Conservation (phyloP, 1,140 invertebrate species). For the Periplaneta americana region DNA sequence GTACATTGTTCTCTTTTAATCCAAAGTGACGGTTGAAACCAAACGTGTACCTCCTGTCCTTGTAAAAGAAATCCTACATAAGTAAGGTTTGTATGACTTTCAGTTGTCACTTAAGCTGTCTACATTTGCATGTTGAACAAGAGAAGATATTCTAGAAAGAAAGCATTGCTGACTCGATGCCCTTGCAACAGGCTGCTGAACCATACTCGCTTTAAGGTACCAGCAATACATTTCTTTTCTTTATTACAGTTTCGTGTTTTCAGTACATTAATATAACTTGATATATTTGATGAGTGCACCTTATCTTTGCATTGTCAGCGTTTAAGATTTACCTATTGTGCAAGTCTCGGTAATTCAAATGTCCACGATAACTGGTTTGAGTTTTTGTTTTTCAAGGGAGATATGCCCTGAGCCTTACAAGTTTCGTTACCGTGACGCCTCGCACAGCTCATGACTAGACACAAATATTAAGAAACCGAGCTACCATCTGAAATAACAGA, state of each 20-base stretch:
- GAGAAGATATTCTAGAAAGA: background rate
- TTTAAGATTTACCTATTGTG: no score
- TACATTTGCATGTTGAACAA: background rate
- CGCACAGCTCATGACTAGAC: no score
- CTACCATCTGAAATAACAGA: no score
- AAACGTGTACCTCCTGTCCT: background rate
- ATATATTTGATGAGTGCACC: no score
- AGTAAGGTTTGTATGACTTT: background rate
- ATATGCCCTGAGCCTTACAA: no score
- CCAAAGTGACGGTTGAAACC: background rate
- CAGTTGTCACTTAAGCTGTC: background rate
- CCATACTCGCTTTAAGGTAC: background rate
- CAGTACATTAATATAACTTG: no score
- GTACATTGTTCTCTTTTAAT: background rate
- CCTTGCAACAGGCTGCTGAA: background rate
- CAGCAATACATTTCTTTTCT: background rate
- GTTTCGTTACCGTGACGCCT: no score
- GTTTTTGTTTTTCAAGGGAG: no score
- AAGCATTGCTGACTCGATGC: background rate
- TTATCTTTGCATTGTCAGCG: no score
- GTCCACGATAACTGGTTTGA: no score
- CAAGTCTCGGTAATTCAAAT: no score
- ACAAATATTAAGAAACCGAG: no score
- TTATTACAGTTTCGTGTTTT: background rate
- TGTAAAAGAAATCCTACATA: background rate